phyloP scores from a whole-genome alignment of 2,888 invertebrate genomes.

The Ectobius pallidus region DNA sequence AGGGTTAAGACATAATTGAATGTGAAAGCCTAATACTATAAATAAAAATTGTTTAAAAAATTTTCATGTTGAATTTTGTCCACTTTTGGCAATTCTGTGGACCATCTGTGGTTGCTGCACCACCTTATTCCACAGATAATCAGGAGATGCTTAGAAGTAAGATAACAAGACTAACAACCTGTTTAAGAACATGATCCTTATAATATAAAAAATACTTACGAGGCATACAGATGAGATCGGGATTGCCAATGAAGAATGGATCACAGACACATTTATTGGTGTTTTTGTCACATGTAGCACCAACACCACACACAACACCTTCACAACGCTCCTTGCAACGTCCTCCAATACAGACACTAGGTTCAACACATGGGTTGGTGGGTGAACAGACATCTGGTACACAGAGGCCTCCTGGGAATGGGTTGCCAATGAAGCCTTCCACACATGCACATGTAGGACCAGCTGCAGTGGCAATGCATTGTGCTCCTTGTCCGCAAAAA shows the following conservation, averaged over 20 bases:
- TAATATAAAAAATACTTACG: too few relatives aligned
- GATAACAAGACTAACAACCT: too few relatives aligned
- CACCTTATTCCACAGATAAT: too few relatives aligned
- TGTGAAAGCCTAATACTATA: too few relatives aligned
- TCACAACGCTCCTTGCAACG: slow-evolving; percentile 90
- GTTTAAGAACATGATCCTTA: too few relatives aligned
- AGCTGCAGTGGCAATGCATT: slow-evolving; percentile 81
- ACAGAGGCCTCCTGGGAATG: slow-evolving; percentile 89
- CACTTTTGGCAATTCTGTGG: too few relatives aligned
- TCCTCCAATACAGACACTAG: slow-evolving; percentile 83
- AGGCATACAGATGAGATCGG: slow-evolving; percentile 88
- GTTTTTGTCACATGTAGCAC: slow-evolving; percentile 81
- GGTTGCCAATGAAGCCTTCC: slow-evolving; percentile 86
- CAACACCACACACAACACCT: slow-evolving; percentile 84
- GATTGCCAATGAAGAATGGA: slow-evolving; percentile 86
- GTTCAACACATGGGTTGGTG: slow-evolving; percentile 75
- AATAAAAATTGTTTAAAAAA: too few relatives aligned
- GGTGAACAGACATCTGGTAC: slow-evolving; percentile 81
- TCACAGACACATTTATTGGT: slow-evolving; percentile 87
- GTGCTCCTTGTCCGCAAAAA: slow-evolving; percentile 81
- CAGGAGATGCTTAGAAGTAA: too few relatives aligned
- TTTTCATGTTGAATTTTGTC: too few relatives aligned
- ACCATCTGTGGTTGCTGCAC: too few relatives aligned
- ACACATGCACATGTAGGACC: slow-evolving; percentile 90
- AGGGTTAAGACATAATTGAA: too few relatives aligned